Conservation (phyloP, 1,140 invertebrate species). For the Macrocentrus cingulum region DNA sequence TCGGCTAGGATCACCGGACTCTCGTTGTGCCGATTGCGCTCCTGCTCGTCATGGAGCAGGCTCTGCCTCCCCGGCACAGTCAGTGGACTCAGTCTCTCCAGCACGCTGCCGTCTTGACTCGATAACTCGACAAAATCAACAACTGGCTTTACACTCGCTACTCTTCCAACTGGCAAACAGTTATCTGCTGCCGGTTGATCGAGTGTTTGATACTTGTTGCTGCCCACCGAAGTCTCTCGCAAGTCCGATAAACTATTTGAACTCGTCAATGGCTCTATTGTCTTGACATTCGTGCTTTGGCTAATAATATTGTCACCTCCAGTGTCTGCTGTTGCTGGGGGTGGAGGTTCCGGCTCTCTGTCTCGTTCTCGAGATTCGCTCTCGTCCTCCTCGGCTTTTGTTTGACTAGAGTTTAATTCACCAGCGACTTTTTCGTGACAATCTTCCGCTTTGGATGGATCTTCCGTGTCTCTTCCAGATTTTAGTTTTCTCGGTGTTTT, state of each 20-base stretch:
- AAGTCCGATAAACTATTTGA: not conserved
- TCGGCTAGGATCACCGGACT: constrained; percentile 55
- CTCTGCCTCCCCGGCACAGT: constrained; percentile 40
- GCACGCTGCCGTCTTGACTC: constrained; percentile 52
- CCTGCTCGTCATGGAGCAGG: constrained; percentile 53
- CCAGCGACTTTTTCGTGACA: not conserved
- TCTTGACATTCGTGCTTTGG: not conserved
- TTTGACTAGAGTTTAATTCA: constrained; percentile 24
- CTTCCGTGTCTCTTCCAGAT: constrained; percentile 7
- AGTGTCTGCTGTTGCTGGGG: constrained; percentile 26
- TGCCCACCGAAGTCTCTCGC: not conserved
- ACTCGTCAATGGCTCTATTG: not conserved
- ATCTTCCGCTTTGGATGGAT: constrained; percentile 19
- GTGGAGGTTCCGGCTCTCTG: constrained; percentile 52
- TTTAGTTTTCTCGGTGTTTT: constrained; percentile 13
- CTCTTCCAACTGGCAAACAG: not conserved
- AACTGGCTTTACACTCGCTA: constrained; percentile 24
- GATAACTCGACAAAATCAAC: constrained; percentile 43
- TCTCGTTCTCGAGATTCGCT: constrained; percentile 53
- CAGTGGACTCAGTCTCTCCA: constrained; percentile 57
- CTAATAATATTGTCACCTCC: not conserved
- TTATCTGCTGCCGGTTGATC: not conserved
- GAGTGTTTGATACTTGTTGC: not conserved
- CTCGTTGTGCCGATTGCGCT: constrained; percentile 55
- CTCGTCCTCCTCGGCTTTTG: constrained; percentile 49